Evolutionary conservation across 2,888 invertebrate genomes (phyloP), one percentile per base, ranked within the genome.

Genomic region (Leptinotarsa haldemani): DNA sequence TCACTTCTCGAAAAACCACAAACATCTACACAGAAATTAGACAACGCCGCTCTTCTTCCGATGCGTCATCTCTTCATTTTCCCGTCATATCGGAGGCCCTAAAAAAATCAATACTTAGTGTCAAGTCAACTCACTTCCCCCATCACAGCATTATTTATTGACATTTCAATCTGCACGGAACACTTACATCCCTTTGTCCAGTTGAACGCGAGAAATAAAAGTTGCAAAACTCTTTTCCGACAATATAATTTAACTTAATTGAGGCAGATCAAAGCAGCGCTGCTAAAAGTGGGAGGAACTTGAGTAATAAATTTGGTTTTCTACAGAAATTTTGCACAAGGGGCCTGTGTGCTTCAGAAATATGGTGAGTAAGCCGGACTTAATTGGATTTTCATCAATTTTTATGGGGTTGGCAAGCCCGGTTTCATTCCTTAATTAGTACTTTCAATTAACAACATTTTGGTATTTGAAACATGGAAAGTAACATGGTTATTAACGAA

Each of bases 21-120:
- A 40, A 50, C 50, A 1, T 12, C 16, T 16, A 22, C 20, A 56
- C 30, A 15, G n/a, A 61, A 61, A 61, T 40, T 30, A 30, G 61
- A 30, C 61, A 61, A 61, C 61, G 18, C 40, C 15, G 56, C 56
- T 13, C 22, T n/a, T 61, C n/a, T 5, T 61, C 25, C 4, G 61
- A 61, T 61, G 61, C 61, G 61, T 61, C 61, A 61, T 13, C 25
- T 22, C 58, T 25, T 18, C 40, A 18, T 30, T 13, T 61, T 15
- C 40, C 25, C 5, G 30, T 40, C 61, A n/a, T 18, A 40, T 61
- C 61, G 40, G 25, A n/a, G 61, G 30, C 61, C 20, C 30, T 25
- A 61, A 61, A 61, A 61, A 61, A 61, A 61, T 61, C 61, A 30
- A 61, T 61, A 61, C 40, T 61, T 61, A n/a, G 30, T n/a, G 4